A percentile compares a stretch with the other conserved stretches of the same genome.
phyloP scores from a whole-genome alignment of 2,888 invertebrate genomes.

The Pyrrhosoma nymphula region DNA sequence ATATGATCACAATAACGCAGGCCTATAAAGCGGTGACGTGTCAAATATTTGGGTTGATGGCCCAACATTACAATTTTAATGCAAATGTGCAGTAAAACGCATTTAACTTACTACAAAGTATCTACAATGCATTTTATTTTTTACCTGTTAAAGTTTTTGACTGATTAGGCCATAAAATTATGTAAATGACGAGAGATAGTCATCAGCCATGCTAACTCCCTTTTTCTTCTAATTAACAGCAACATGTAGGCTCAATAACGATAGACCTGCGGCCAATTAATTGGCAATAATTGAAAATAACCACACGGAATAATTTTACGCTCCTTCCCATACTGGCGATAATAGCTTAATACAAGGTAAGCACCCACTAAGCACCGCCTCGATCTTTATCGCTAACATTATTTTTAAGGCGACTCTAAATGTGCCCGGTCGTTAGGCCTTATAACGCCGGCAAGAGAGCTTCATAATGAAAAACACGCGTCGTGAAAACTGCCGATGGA shows the following conservation, averaged over 20 bases:
- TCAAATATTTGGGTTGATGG: no score
- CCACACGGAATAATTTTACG: background rate
- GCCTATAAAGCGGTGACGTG: no score
- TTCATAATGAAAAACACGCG: background rate
- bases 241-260: background rate
- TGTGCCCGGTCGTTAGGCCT: background rate
- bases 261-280: background rate
- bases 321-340: background rate
- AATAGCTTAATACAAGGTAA: background rate
- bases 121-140: no score
- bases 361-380: background rate
- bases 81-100: no score
- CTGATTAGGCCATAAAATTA: no score
- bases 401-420: background rate
- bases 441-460: background rate
- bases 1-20: no score
- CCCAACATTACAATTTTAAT: no score
- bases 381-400: background rate
- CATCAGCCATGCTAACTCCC: background rate
- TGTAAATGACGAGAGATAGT: no score
- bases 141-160: no score
- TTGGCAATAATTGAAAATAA: background rate
- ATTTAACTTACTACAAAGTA: no score
- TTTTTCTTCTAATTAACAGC: background rate
- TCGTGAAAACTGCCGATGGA: slow-evolving; percentile 10